Base-by-base conservation (phyloP, 1,140 invertebrate species). In the Cyphomyrmex costatus region DNA sequence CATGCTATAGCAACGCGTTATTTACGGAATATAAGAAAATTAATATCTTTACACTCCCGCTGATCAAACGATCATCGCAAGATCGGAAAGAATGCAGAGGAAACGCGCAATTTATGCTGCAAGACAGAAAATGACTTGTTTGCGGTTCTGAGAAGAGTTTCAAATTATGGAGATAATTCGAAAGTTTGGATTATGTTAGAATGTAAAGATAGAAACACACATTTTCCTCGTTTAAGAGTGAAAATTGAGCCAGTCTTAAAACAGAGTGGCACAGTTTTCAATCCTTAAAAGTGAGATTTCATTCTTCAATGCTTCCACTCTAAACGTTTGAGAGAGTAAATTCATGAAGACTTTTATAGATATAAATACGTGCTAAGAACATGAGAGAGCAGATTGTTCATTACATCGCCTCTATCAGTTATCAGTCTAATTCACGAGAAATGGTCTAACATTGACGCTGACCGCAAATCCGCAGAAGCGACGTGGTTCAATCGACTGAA, bases 391-490 rank as follows among this genome's bases (percentile, higher is more conserved):
- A 8, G 27, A 33, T 74, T 58, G 19, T 33, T 68, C 21, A 56
- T 53, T 21, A 80, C 21, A 27, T 42, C n/a, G 65, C 10, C 21
- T 53, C 49, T 70, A 65, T 2, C 8, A 56, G 30, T 70, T 70
- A 70, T 70, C 78, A n/a, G 61, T 58, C 49, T 70, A 80, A 80
- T 80, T 80, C 33, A 58, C 33, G 65, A 65, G 63, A 80, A 80
- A 80, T 24, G 63, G 10, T 80, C 63, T 6, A 21, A 24, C 51
- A 80, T 56, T 58, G 78, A 80, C 6, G 78, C 49, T 56, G 51
- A 80, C 78, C 74, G 74, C 74, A 78, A 46, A 78, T 78, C 74
- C 63, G 21, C 78, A 70, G 51, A 49, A 80, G 30, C 61, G 49
- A 80, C 65, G 78, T 80, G 49, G 49, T 24, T 80, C 77, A 42